Evolutionary conservation across 1,140 invertebrate genomes (phyloP), one percentile per base, ranked within the genome.

Genomic region (Aphelinus atriplicis): DNA sequence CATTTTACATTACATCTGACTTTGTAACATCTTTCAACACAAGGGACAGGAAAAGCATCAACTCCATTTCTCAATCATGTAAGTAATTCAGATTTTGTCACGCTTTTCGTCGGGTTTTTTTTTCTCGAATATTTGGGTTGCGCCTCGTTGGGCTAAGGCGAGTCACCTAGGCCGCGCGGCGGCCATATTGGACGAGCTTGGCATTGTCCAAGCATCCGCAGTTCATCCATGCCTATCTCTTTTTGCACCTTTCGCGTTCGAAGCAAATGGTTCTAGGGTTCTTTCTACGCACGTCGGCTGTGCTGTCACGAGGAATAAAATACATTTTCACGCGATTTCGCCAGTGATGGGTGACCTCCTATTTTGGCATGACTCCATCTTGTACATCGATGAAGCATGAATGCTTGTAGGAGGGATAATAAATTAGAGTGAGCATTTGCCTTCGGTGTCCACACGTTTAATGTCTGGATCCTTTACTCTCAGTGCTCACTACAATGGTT

Each of bases 321-420:
- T 43, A 43, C 6, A 47, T 63, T 48, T 46, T 63, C 10, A 46
- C 51, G 42, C 1, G 48, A 50, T 53, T 46, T 55, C 9, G 26
- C 64, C 26, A 7, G 26, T 43, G 64, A 66, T 26, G 26, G 26
- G 26, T 26, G 26, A 87, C 91, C 91, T 91, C 90, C 87, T 89
- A 91, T 91, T 91, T 92, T 92, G 92, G 92, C 91, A 92, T 92
- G 91, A 89, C 90, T 91, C 89, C 90, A 89, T 90, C 85, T 87
- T 78, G 89, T 84, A 81, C 83, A 87, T 88, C 84, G 78, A 88
- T 89, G 89, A 89, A 88, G 90, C 90, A 91, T 93, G 91, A 92
- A 92, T 92, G 92, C 92, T 91, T 89, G 88, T 92, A 89, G 81
- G 90, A 92, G 92, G 91, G 85, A 92, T 75, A 93, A 81, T 80